Conservation (phyloP, 2,797 vertebrate genomes). For the Tapera naevia region DNA sequence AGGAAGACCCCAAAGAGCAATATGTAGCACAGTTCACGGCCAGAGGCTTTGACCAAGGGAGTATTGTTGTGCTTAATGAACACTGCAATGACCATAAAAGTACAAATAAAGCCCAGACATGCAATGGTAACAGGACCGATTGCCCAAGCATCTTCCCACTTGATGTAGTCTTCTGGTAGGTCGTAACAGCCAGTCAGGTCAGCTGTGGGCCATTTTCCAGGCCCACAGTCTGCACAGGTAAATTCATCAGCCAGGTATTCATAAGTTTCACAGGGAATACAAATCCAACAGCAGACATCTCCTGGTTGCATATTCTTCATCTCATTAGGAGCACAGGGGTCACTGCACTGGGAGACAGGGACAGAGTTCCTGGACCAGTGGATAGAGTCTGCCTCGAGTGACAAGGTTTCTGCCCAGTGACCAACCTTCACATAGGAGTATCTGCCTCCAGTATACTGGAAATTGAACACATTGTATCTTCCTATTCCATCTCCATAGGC, state of each 20-base stretch:
- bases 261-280: constrained; percentile 93
- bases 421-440: constrained; percentile 92
- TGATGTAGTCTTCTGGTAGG: constrained; percentile 97
- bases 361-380: constrained; percentile 88
- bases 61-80: constrained; percentile 95
- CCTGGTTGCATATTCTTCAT: constrained; percentile 99
- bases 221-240: constrained; percentile 91
- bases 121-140: constrained; percentile 95
- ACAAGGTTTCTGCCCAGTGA: constrained; percentile 94
- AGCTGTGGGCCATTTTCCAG: constrained; percentile 92
- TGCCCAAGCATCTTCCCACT: constrained; percentile 98
- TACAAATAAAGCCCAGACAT: constrained; percentile 93
- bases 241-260: constrained; percentile 95
- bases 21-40: constrained; percentile 96
- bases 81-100: constrained; percentile 89
- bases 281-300: constrained; percentile 99
- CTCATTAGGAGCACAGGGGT: constrained; percentile 95
- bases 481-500: constrained; percentile 93
- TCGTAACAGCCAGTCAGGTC: constrained; percentile 92
- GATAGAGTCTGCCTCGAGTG: constrained; percentile 86
- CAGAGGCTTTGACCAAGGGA: constrained; percentile 95
- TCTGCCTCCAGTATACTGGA: constrained; percentile 84
- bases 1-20: constrained; percentile 93
- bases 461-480: constrained; percentile 98
- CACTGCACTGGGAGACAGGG: constrained; percentile 95